phyloP scores from a whole-genome alignment of 2,113 vertebrate genomes.

The Balaeniceps rex region DNA sequence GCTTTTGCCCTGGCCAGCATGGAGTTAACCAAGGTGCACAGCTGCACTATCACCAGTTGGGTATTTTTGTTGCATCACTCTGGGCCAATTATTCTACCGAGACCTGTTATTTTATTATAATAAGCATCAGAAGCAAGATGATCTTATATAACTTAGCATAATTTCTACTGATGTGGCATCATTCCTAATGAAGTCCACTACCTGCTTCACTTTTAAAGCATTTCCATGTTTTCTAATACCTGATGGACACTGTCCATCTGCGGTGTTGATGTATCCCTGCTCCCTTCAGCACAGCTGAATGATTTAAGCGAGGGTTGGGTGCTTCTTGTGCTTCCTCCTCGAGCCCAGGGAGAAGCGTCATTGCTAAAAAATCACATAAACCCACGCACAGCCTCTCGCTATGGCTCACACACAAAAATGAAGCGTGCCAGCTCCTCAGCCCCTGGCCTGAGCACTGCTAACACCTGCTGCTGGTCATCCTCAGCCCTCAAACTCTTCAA shows the following conservation, averaged over 20 bases:
- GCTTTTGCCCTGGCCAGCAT: not conserved
- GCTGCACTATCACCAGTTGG: not conserved
- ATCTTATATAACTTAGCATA: not conserved
- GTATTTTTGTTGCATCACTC: not conserved
- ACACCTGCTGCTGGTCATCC: not conserved
- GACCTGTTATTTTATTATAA: constrained; percentile 9
- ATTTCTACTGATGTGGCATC: not conserved
- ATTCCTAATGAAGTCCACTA: not conserved
- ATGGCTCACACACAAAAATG: not conserved
- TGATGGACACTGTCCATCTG: not conserved
- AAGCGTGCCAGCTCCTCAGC: not conserved
- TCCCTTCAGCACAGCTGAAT: not conserved
- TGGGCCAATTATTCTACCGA: not conserved
- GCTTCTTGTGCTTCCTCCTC: not conserved
- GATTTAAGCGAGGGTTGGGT: not conserved
- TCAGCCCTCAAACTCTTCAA: not conserved
- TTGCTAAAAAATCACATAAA: not conserved
- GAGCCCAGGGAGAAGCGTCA: not conserved
- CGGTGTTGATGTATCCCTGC: not conserved
- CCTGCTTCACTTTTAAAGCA: not conserved
- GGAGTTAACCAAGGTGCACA: not conserved
- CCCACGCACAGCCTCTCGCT: fast-evolving
- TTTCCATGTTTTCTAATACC: not conserved
- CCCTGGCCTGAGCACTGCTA: not conserved
- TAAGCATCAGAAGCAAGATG: not conserved